Percentiles rank a stretch among this genome's conserved stretches.
Evolutionary conservation across 1,140 invertebrate genomes (phyloP).

Genomic region (Diorhabda carinulata): DNA sequence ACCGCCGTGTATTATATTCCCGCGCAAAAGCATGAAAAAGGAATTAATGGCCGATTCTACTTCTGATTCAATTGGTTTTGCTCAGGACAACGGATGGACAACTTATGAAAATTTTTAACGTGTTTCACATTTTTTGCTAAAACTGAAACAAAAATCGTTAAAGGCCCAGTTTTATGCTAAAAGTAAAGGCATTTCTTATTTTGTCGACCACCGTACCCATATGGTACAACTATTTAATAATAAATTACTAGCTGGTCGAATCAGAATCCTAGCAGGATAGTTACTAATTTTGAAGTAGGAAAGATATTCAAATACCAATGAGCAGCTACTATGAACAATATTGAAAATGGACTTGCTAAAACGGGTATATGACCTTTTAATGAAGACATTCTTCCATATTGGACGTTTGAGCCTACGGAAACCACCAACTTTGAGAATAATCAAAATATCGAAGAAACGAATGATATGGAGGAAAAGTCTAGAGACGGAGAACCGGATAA

Average conservation of each 20-base stretch:
- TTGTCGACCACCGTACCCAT: constrained; percentile 27
- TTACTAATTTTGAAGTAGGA: no score
- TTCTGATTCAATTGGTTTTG: not conserved
- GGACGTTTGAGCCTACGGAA: constrained; percentile 7
- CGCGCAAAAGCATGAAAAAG: not conserved
- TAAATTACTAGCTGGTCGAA: constrained; percentile 35
- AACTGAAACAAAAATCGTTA: no score
- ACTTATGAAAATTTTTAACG: no score
- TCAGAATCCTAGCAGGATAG: constrained; percentile 26
- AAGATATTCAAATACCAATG: not conserved
- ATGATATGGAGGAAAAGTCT: not conserved
- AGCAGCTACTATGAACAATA: constrained; percentile 30
- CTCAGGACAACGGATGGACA: not conserved
- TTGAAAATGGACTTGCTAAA: constrained; percentile 38
- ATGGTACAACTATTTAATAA: constrained; percentile 45
- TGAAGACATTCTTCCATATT: constrained; percentile 8
- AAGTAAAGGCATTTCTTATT: constrained; percentile 24
- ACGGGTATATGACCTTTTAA: constrained; percentile 44
- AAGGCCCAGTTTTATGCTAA: constrained; percentile 22
- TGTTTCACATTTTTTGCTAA: no score
- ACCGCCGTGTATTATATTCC: not conserved
- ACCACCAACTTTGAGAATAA: not conserved
- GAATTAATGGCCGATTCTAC: not conserved
- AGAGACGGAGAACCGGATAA: not conserved
- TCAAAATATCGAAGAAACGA: not conserved